Base-by-base conservation (phyloP, 2,888 invertebrate genomes). In the Sesia bembeciformis region DNA sequence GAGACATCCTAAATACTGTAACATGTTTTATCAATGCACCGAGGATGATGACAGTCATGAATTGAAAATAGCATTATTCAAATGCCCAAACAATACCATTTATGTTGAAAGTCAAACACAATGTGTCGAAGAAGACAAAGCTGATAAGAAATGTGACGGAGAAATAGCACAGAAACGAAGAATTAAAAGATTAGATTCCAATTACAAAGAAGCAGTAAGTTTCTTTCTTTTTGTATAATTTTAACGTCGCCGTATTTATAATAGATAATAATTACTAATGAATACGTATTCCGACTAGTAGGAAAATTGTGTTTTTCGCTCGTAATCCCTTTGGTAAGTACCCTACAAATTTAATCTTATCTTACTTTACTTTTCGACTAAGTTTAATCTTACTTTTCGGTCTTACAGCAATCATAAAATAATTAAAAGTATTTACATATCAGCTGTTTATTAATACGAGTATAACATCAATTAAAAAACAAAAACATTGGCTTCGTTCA, bases 21-120 rank as follows among this genome's bases (percentile, higher is more conserved):
- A 95, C 68, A 79, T 95, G 64, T 96, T 96, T 84, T 96, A 96
- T 73, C 96, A 96, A 76, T 96, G 96, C 67, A 93, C 93, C 23
- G 92, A 91, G 63, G 91, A 91, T 56, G 84, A 91, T 4, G 90
- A 92, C 40, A 92, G 84, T 51, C 92, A 93, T 70, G 93, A 95
- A 61, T 82, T 94, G n/a, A 95, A 94, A 72, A 90, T 96, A 58
- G 90, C 94, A 3, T 91, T 93, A 5, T 91, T 96, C 63, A 92
- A 92, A 61, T 96, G 96, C 77, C 95, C 95, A 6, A 93, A 93
- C 61, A 92, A 92, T 57, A 95, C 94, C 0, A 91, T 95, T 53
- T 96, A 93, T 66, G 94, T 95, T 67, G 93, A 95, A 68, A 84
- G 87, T 57, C 91, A 92, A 69, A 91, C 93, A 53, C 93, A 95